Percentiles rank a stretch among this genome's conserved stretches.
These are phyloP conservation scores for Nasonia oneida DNA, from an alignment of 2,888 invertebrate genomes.

Conservation along the genomic window DNA sequence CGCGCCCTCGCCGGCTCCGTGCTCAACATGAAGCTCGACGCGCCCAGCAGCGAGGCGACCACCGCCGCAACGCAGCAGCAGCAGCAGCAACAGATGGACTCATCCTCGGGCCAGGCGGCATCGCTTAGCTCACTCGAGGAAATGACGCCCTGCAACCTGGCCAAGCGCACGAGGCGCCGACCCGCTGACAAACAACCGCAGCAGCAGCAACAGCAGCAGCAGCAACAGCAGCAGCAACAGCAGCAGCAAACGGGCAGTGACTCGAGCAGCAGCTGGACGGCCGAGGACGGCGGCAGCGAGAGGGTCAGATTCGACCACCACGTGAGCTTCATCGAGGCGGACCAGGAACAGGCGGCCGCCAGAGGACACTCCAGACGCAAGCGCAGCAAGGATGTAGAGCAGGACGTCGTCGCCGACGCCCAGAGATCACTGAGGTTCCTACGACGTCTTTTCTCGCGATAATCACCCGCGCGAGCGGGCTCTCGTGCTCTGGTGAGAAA, in stretches of 20 bases:
- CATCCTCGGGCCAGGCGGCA: constrained; percentile 76
- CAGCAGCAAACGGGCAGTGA: constrained; percentile 76
- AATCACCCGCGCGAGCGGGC: constrained; percentile 23
- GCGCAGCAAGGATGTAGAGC: constrained; percentile 65
- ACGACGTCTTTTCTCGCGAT: constrained; percentile 62
- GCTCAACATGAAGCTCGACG: constrained; percentile 83
- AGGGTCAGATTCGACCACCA: constrained; percentile 85
- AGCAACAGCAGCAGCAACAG: constrained; percentile 73
- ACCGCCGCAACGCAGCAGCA: constrained; percentile 49
- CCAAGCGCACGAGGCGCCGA: constrained; percentile 76
- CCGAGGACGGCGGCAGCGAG: constrained; percentile 82
- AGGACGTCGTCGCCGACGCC: constrained; percentile 34
- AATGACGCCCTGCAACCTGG: constrained; percentile 75
- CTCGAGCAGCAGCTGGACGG: constrained; percentile 74
- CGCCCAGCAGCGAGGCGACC: constrained; percentile 63
- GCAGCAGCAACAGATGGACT: constrained; percentile 65
- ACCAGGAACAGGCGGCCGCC: constrained; percentile 76
- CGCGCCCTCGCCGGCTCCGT: constrained; percentile 89
- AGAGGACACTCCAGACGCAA: constrained; percentile 66
- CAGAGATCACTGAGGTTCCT: constrained; percentile 72
- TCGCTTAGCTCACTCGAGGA: constrained; percentile 80
- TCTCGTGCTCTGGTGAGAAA: constrained; percentile 58
- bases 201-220: constrained; percentile 66
- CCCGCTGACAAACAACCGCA: constrained; percentile 75
- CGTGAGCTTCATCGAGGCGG: constrained; percentile 81